These are phyloP conservation scores for Gorsachius goisagi DNA, from an alignment of 2,113 vertebrate species.

Conservation along the genomic window DNA sequence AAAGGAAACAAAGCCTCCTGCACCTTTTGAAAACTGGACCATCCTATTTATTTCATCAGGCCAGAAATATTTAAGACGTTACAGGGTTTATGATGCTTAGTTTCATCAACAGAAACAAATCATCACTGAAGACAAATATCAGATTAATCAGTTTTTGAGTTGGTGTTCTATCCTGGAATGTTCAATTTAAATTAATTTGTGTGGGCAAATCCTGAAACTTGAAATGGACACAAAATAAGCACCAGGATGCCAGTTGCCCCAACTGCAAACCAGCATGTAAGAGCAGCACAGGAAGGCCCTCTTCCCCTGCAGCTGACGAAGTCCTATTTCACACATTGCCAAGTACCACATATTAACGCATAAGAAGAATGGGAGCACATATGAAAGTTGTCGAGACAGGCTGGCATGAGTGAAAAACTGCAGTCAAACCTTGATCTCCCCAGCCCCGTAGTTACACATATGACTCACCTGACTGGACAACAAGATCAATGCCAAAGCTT, in stretches of 20 bases:
- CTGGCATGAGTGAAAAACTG: not conserved
- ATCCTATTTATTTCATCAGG: not conserved
- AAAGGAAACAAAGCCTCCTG: not conserved
- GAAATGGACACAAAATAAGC: not conserved
- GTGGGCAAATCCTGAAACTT: not conserved
- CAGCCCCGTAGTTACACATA: not conserved
- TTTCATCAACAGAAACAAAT: not conserved
- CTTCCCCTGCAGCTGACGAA: not conserved
- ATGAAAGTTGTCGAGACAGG: not conserved
- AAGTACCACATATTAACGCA: not conserved
- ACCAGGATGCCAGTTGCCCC: not conserved
- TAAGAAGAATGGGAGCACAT: not conserved
- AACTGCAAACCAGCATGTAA: not conserved
- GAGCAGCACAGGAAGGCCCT: not conserved
- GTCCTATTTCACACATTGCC: not conserved
- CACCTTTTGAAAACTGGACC: not conserved
- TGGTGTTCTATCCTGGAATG: not conserved
- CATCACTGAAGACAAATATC: not conserved
- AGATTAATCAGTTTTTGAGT: not conserved
- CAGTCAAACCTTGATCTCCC: not conserved
- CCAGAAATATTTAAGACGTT: not conserved
- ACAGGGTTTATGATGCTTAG: not conserved
- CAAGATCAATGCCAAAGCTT: not conserved
- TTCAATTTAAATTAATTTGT: not conserved
- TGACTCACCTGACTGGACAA: not conserved